phyloP scores from a whole-genome alignment of 2,888 invertebrate genomes.

The Bombylius major region DNA sequence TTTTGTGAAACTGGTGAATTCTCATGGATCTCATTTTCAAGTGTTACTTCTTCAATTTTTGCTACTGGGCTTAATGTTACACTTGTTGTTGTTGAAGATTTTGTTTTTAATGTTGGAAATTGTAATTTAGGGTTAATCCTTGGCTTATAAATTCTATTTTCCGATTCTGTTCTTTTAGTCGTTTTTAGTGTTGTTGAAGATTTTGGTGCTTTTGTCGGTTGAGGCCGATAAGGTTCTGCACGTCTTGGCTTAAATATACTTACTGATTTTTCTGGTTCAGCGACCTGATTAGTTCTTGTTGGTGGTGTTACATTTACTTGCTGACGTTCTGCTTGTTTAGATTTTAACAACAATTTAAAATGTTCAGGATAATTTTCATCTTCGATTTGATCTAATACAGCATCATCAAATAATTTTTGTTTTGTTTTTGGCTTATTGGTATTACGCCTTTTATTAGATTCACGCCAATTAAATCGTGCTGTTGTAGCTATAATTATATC shows the following conservation, averaged over 20 bases:
- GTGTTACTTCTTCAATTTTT: slow-evolving; percentile 12
- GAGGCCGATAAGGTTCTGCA: slow-evolving; percentile 15
- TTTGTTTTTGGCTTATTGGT: slow-evolving; percentile 8
- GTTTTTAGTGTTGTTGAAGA: slow-evolving; percentile 9
- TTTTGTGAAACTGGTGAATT: slow-evolving; percentile 9
- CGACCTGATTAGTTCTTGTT: slow-evolving; percentile 10
- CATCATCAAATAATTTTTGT: slow-evolving; percentile 10
- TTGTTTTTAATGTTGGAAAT: slow-evolving; percentile 14
- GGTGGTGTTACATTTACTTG: not conserved
- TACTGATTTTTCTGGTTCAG: slow-evolving; percentile 10
- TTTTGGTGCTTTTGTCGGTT: slow-evolving; percentile 12
- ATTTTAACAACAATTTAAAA: slow-evolving; percentile 51
- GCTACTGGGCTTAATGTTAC: not conserved
- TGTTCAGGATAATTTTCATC: slow-evolving; percentile 54
- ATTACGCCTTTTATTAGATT: slow-evolving; percentile 10
- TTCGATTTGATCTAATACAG: slow-evolving; percentile 42
- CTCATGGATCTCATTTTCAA: slow-evolving; percentile 11
- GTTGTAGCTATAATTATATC: slow-evolving; percentile 13
- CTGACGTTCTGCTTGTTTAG: slow-evolving; percentile 33
- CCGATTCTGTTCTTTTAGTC: slow-evolving; percentile 6
- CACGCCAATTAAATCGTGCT: slow-evolving; percentile 13
- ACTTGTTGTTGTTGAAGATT: slow-evolving; percentile 1
- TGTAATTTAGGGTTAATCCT: slow-evolving; percentile 12
- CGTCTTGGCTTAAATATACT: slow-evolving; percentile 14
- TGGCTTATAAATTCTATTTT: slow-evolving; percentile 8